These are phyloP conservation scores for Unio pictorum DNA, from an alignment of 2,888 invertebrate genomes.

Conservation along the genomic window DNA sequence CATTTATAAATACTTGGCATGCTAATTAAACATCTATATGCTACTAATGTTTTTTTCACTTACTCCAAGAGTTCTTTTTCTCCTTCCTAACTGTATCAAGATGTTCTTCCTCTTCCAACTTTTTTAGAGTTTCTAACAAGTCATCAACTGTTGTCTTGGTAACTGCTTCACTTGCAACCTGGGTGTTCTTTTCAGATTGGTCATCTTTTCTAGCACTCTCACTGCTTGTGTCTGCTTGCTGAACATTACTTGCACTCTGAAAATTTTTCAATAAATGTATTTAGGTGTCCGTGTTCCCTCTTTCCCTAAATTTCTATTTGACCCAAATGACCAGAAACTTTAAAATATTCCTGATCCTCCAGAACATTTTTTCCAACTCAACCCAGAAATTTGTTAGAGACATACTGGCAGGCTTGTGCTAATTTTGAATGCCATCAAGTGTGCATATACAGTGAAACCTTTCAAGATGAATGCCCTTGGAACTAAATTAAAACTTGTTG, in stretches of 20 bases:
- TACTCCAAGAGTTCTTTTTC: constrained; percentile 63
- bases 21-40: neutral
- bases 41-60: constrained; percentile 34
- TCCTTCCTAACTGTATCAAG: constrained; percentile 51
- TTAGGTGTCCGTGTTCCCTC: constrained; percentile 6
- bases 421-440: too few species aligned
- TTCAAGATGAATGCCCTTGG: too few species aligned
- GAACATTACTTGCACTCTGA: constrained; percentile 19
- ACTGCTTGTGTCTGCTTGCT: constrained; percentile 6
- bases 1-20: neutral
- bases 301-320: constrained; percentile 1
- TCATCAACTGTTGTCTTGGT: constrained; percentile 65
- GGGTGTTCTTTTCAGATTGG: constrained; percentile 10
- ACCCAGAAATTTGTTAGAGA: too few species aligned
- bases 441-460: too few species aligned
- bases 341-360: too few species aligned
- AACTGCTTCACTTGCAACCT: constrained; percentile 37
- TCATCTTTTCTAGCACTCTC: constrained; percentile 6
- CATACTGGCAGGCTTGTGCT: too few species aligned
- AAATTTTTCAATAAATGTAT: constrained; percentile 4
- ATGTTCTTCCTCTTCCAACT: constrained; percentile 68
- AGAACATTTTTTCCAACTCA: too few species aligned
- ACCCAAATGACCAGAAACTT: neutral
- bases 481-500: too few species aligned
- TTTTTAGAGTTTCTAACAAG: constrained; percentile 67